Evolutionary conservation across 64 coral and sea anemone genomes (phyloP).

Genomic region (Pachyseris speciosa): DNA sequence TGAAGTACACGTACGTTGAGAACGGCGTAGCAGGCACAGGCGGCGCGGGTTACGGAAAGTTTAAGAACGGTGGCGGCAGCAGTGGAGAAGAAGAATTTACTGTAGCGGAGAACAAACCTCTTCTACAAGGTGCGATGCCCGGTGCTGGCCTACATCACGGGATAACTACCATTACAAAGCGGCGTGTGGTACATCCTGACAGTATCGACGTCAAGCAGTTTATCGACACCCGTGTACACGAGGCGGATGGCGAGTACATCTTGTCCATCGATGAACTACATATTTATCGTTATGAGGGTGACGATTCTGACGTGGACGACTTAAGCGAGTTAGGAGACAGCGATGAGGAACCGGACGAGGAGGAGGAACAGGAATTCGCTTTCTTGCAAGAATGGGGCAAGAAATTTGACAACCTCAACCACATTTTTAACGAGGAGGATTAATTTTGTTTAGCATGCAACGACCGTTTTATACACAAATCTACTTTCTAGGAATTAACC

Average conservation of each 20-base stretch:
- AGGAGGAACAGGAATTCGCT: constrained; percentile 91
- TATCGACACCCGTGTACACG: constrained; percentile 77
- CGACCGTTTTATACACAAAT: background rate
- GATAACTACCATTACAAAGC: constrained; percentile 74
- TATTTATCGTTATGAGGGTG: constrained; percentile 91
- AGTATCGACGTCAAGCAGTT: constrained; percentile 91
- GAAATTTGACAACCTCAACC: constrained; percentile 92
- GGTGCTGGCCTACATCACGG: constrained; percentile 62
- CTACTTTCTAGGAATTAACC: background rate
- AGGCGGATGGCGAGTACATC: constrained; percentile 89
- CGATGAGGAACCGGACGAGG: constrained; percentile 84
- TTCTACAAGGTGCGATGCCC: constrained; percentile 65
- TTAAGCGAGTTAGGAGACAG: constrained; percentile 89
- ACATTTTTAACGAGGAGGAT: constrained; percentile 59
- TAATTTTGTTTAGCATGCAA: background rate
- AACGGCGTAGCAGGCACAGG: constrained; percentile 51
- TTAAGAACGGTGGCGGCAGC: background rate
- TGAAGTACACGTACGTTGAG: constrained; percentile 97
- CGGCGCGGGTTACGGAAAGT: constrained; percentile 35
- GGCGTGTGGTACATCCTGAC: constrained; percentile 73
- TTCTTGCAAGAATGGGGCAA: constrained; percentile 97
- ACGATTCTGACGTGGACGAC: constrained; percentile 90
- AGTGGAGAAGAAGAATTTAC: constrained; percentile 76
- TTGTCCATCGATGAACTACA: constrained; percentile 81
- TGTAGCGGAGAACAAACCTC: constrained; percentile 67